Evolutionary conservation across 2,113 vertebrate genomes (phyloP).

Genomic region (Numida meleagris): DNA sequence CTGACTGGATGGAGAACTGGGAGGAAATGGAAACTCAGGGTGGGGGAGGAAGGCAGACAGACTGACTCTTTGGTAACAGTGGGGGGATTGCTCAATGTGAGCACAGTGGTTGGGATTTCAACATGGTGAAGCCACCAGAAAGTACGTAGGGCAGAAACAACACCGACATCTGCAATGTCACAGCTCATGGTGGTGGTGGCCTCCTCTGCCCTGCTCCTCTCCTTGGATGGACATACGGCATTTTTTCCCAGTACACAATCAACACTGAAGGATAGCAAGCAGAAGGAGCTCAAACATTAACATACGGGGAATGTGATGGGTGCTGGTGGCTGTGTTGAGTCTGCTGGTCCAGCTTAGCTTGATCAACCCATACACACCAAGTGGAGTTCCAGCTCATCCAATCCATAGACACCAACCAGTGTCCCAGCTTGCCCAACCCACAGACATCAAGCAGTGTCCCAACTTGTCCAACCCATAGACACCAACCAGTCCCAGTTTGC

Average conservation of each 20-base stretch:
- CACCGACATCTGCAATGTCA: background rate
- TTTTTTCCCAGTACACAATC: background rate
- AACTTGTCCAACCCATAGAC: too few relatives aligned
- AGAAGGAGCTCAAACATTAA: background rate
- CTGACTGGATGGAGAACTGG: background rate
- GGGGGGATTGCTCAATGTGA: background rate
- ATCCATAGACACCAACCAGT: too few relatives aligned
- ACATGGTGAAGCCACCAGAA: slow-evolving; percentile 48
- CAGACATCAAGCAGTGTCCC: too few relatives aligned
- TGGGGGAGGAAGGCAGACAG: slow-evolving; percentile 11
- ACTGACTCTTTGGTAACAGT: slow-evolving; percentile 32
- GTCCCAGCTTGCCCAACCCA: too few relatives aligned
- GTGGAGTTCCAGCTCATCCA: too few relatives aligned
- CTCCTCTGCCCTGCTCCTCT: background rate
- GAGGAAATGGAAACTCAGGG: slow-evolving; percentile 45
- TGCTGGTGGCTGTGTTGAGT: background rate
- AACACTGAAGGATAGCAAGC: background rate
- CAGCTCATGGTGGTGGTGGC: fast-evolving
- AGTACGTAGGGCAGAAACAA: slow-evolving; percentile 33
- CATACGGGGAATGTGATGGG: background rate
- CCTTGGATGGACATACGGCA: fast-evolving
- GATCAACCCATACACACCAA: background rate
- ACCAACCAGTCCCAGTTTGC: too few relatives aligned
- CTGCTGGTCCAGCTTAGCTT: background rate
- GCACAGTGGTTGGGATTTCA: background rate